phyloP scores from a whole-genome alignment of 2,888 invertebrate genomes.

The Rhingia rostrata region DNA sequence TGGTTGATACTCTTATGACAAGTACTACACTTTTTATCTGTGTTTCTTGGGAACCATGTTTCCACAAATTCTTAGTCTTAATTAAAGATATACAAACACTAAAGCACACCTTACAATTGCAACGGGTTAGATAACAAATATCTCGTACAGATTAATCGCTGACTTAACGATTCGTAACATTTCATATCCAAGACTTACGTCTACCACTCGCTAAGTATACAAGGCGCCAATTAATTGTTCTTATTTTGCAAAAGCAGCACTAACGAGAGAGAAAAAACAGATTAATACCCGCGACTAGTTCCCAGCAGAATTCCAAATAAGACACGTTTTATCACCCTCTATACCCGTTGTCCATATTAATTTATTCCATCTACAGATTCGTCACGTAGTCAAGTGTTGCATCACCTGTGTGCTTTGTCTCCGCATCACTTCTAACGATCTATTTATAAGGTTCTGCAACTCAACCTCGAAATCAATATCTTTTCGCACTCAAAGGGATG shows the following conservation, averaged over 20 bases:
- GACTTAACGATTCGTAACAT: no score
- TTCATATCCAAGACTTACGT: no score
- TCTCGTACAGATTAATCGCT: no score
- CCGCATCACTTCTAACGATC: conserved; percentile 16
- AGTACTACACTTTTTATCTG: no score
- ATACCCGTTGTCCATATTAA: conserved; percentile 17
- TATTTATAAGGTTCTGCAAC: conserved; percentile 17
- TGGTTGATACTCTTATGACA: no score
- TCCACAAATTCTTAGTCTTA: no score
- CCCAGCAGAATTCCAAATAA: conserved; percentile 3
- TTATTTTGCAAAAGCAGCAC: background rate
- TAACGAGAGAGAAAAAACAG: background rate
- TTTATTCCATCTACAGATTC: conserved; percentile 9
- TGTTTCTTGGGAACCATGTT: no score
- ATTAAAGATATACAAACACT: no score
- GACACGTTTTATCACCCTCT: conserved; percentile 4
- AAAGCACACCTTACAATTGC: no score
- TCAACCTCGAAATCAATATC: conserved; percentile 41
- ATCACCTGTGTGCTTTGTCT: conserved; percentile 1
- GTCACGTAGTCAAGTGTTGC: conserved; percentile 39
- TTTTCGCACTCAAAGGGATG: background rate
- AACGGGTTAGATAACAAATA: no score
- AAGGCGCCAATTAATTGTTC: background rate
- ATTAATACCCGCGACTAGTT: conserved; percentile 1
- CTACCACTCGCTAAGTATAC: background rate